These are phyloP conservation scores for Melipona bicolor DNA, from an alignment of 2,888 invertebrate species.

Conservation along the genomic window DNA sequence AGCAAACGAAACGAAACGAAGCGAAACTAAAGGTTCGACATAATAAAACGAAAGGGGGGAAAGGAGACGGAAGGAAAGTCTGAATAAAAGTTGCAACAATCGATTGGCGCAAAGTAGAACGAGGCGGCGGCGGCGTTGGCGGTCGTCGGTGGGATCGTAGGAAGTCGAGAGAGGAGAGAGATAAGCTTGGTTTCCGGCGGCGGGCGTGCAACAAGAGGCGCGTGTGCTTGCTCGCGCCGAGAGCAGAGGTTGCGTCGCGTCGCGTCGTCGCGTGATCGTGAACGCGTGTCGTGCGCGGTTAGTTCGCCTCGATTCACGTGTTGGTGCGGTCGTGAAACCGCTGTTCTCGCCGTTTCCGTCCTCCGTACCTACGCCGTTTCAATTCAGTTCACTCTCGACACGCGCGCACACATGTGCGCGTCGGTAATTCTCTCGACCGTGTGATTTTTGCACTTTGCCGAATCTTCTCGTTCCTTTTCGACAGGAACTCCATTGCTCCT, in stretches of 20 bases:
- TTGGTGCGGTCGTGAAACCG: constrained; percentile 51
- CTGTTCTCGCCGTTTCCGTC: constrained; percentile 11
- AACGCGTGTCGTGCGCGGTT: constrained; percentile 57
- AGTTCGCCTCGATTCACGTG: constrained; percentile 71
- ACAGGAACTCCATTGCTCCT: no score
- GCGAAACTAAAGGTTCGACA: no score
- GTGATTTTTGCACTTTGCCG: no score
- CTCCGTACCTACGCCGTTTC: neutral
- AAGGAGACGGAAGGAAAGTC: neutral
- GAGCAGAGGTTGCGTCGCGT: constrained; percentile 54
- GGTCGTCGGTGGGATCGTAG: neutral
- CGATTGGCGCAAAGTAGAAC: neutral
- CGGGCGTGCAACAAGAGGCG: constrained; percentile 41
- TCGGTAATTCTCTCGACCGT: no score
- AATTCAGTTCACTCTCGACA: neutral
- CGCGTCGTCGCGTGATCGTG: constrained; percentile 63
- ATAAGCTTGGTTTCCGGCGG: constrained; percentile 32
- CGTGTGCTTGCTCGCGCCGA: constrained; percentile 39
- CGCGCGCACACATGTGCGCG: no score
- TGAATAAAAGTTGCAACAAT: neutral
- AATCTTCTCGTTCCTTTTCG: no score
- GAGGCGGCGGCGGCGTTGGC: neutral
- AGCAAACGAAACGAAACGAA: no score
- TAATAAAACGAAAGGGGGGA: no score
- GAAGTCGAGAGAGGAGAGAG: neutral